A percentile compares a stretch with the other conserved stretches of the same genome.
phyloP scores from a whole-genome alignment of 2,797 vertebrate species.

The Sciurus carolinensis region DNA sequence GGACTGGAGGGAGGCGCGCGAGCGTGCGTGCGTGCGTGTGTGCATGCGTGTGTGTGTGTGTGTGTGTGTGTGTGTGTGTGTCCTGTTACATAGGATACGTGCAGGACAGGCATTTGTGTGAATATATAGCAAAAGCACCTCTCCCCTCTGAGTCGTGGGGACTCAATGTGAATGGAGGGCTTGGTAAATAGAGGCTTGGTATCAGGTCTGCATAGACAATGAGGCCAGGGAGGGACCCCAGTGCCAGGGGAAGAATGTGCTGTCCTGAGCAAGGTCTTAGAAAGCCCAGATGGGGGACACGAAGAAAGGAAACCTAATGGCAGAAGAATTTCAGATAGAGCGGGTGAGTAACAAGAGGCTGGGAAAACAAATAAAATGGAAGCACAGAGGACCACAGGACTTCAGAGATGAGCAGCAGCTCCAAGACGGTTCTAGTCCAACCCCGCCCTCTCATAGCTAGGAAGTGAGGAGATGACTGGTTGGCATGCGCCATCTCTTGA shows the following conservation, averaged over 20 bases:
- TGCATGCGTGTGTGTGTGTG: neutral
- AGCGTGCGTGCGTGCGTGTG: neutral
- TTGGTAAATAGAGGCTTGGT: neutral
- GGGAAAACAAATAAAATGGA: neutral
- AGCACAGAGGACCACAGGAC: neutral
- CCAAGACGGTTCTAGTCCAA: neutral
- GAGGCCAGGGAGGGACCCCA: neutral
- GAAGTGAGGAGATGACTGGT: neutral
- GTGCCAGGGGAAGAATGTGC: accelerated
- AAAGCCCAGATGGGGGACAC: neutral
- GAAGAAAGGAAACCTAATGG: neutral
- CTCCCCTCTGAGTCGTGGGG: neutral
- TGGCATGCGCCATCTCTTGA: accelerated
- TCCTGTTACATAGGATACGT: neutral
- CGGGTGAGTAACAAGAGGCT: neutral
- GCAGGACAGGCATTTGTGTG: conserved; percentile 10
- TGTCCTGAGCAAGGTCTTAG: neutral
- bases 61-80: neutral
- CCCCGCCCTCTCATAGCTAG: neutral
- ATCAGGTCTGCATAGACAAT: neutral
- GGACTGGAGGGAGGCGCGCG: neutral
- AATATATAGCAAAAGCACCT: neutral
- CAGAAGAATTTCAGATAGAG: conserved; percentile 14
- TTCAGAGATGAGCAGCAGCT: neutral
- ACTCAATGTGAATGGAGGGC: neutral